A percentile compares a stretch with the other conserved stretches of the same genome.
Evolutionary conservation across 2,797 vertebrate species (phyloP).

Genomic region (Periparus ater): DNA sequence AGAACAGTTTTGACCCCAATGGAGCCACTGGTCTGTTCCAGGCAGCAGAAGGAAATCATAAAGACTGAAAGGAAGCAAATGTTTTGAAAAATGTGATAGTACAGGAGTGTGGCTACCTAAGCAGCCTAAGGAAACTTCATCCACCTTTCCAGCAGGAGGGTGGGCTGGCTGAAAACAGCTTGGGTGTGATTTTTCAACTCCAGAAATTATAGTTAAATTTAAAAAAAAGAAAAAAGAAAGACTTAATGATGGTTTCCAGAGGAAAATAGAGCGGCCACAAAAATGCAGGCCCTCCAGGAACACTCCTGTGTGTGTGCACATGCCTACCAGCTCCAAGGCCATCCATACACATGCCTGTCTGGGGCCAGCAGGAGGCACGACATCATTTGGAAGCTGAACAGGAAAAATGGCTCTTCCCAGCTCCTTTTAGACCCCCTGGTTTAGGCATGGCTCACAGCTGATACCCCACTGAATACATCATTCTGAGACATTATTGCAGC

Average conservation of each 20-base stretch:
- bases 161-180: background rate
- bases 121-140: background rate
- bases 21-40: background rate
- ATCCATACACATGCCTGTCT: background rate
- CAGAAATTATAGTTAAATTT: background rate
- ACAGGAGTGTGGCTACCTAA: background rate
- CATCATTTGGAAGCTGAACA: slow-evolving; percentile 43
- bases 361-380: slow-evolving; percentile 35
- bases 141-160: background rate
- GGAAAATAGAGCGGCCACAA: background rate
- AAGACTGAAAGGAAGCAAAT: background rate
- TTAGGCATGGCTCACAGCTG: slow-evolving; percentile 8
- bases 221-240: background rate
- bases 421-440: slow-evolving; percentile 43
- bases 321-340: background rate
- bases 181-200: background rate
- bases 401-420: slow-evolving; percentile 56
- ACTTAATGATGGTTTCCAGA: background rate
- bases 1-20: background rate
- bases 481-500: slow-evolving; percentile 64
- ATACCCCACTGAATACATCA: slow-evolving; percentile 66
- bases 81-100: background rate
- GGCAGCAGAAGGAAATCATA: background rate
- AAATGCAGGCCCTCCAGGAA: background rate
- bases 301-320: background rate